Evolutionary conservation across 2,113 vertebrate genomes (phyloP).

Genomic region (Odocoileus virginianus): DNA sequence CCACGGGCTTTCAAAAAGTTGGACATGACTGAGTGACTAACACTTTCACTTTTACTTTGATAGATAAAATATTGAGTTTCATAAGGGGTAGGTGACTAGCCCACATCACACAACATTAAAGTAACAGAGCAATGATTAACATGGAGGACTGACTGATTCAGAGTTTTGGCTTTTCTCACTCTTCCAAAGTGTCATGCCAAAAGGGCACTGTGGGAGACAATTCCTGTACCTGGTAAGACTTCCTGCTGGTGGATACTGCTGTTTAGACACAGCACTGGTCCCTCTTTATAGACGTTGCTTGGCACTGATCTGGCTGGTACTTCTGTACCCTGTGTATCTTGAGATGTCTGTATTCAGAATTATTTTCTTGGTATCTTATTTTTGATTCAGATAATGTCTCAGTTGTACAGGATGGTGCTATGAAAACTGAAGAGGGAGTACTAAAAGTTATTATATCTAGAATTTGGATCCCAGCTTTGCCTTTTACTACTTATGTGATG

Average conservation of each 20-base stretch:
- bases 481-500: background rate
- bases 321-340: background rate
- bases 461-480: background rate
- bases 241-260: background rate
- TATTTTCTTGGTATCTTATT: background rate
- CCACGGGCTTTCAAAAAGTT: background rate
- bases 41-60: background rate
- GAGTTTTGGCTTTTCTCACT: background rate
- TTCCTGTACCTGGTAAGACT: background rate
- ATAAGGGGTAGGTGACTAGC: background rate
- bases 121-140: background rate
- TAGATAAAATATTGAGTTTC: background rate
- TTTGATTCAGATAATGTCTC: constrained; percentile 6
- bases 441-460: constrained; percentile 7
- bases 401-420: background rate
- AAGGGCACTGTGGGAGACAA: background rate
- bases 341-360: background rate
- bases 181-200: background rate
- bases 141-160: background rate
- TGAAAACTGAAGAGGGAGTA: background rate
- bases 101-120: background rate
- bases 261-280: background rate
- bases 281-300: background rate
- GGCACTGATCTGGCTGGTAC: background rate
- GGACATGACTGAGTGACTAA: background rate